Evolutionary conservation across 2,888 invertebrate species (phyloP), one percentile per base, ranked within the genome.

Genomic region (Pseudoips prasinana): DNA sequence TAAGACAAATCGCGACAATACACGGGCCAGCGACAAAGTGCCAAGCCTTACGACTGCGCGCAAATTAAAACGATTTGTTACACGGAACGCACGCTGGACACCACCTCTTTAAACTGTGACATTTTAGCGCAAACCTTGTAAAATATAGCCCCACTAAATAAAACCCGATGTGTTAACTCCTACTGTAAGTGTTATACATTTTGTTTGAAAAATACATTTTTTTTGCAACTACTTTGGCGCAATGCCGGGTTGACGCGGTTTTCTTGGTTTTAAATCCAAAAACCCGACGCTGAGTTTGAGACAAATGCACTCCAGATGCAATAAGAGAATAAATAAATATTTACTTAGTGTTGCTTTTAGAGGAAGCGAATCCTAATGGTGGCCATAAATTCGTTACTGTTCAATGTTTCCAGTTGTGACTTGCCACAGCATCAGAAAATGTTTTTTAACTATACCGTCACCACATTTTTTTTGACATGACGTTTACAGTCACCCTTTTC

Each of bases 61-160:
- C 61, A 69, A 69, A 75, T 75, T 71, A 75, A 75, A 75, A 69
- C 70, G 60, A 74, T 74, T 72, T 68, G 70, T 73, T 75, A 66
- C 54, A 31, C 51, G 59, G 53, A 58, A 56, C 54, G 59, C 46
- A 46, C 35, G 4, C 42, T 44, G 52, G 57, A 60, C 64, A 55
- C 56, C 57, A 58, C 66, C 66, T 63, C 58, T 69, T 65, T 52
- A 61, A 49, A 52, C 51, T 56, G 46, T 54, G 48, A 58, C 58
- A 54, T 58, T 64, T 63, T 60, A 49, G 56, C 54, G 44, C 53
- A 52, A 60, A 54, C 54, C 56, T 47, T 48, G 62, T 66, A 56
- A 73, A 63, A 65, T 67, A 71, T 63, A 40, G 47, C 55, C 50
- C 29, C 35, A 50, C 53, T 54, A 65, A 63, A 70, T 69, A 66